Conservation (phyloP, 2,113 vertebrate species). For the Axis porcinus region DNA sequence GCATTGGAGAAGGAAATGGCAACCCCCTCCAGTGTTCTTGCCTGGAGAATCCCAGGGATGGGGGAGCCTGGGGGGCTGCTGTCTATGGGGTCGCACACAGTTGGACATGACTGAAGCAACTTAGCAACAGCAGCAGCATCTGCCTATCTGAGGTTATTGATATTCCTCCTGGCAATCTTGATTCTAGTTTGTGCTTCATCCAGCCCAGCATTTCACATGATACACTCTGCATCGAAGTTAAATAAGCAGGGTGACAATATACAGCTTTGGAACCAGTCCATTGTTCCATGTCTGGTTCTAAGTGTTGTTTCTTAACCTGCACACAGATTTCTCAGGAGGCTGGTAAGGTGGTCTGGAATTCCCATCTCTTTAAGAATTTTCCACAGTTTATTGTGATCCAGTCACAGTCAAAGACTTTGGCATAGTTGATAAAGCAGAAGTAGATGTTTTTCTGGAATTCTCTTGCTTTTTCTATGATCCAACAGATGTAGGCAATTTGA, state of each 20-base stretch:
- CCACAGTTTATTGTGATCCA: background rate
- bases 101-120: too few species aligned
- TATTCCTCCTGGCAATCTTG: background rate
- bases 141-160: background rate
- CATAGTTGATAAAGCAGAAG: background rate
- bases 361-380: background rate
- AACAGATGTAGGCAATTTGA: background rate
- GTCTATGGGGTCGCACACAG: too few species aligned
- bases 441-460: background rate
- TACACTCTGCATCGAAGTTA: background rate
- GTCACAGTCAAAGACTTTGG: background rate
- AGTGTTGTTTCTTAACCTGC: background rate
- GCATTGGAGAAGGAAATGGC: too few species aligned
- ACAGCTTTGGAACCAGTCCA: background rate
- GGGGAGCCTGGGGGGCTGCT: too few species aligned
- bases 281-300: background rate
- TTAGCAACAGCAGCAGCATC: background rate
- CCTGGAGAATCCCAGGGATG: too few species aligned
- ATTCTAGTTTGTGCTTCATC: background rate
- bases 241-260: background rate
- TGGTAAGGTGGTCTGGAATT: background rate
- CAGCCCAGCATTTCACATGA: background rate
- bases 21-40: too few species aligned
- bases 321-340: background rate
- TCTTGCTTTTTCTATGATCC: background rate